Evolutionary conservation across 1,140 invertebrate species (phyloP), one percentile per base, ranked within the genome.

Genomic region (Portunus trituberculatus): DNA sequence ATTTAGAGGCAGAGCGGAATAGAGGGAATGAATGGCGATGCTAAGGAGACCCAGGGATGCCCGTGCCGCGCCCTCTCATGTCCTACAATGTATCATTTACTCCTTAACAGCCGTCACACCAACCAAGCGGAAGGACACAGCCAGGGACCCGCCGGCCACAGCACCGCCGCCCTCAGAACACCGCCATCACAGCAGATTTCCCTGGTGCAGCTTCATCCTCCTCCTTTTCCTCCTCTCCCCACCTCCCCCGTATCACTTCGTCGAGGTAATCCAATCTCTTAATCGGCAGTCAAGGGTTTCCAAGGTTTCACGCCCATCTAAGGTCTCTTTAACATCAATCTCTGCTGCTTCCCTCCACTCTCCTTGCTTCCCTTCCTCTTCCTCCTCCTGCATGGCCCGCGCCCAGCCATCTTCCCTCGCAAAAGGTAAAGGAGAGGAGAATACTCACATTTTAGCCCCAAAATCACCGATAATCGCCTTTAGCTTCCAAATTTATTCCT

Each of bases 251-350:
- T 95, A 92, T 95, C 94, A 92, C 94, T 92, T 86, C 90, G 25
- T 82, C 83, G 48, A 84, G 52, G 94, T 95, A 95, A 95, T 95
- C 86, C 94, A 95, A 95, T 67, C 91, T 88, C 91, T 88, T 95
- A 95, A 95, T 95, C 94, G 91, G 31, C 82, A 88, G 94, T 95
- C 91, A 89, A 92, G 93, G 87, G 87, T 45, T 91, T 94, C 93
- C 45, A 88, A 46, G 88, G 67, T 52, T 86, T 89, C 90, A 45
- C 94, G 48, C 94, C 76, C 52, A 87, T 76, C 90, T 92, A 92
- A 87, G 94, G 90, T 82, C 94, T 95, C 94, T 84, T 88, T 29
- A 87, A 84, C 91, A 94, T 95, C 94, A 88, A 82, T 92, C 82
- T 92, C 91, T 31, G 52, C 31, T 88, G n/a, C 94, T 25, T 92